These are phyloP conservation scores for Leptothorax acervorum DNA, from an alignment of 2,888 invertebrate species.

Conservation along the genomic window DNA sequence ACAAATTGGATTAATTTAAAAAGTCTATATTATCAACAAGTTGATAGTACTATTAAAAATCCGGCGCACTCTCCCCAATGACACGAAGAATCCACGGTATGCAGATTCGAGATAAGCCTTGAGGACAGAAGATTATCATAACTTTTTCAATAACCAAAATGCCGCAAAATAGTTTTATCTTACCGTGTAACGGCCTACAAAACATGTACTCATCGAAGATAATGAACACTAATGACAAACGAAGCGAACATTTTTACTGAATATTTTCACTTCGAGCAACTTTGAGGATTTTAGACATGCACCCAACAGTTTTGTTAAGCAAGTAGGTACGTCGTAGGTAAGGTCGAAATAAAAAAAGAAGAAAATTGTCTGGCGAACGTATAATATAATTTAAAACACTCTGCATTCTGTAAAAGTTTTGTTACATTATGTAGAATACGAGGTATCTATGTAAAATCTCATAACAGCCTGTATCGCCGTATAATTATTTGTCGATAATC, in stretches of 20 bases:
- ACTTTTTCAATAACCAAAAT: conserved; percentile 34
- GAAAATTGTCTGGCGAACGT: not conserved
- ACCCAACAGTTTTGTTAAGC: not conserved
- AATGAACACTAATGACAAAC: conserved; percentile 7
- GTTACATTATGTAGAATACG: not conserved
- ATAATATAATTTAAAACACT: conserved; percentile 4
- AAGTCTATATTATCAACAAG: not conserved
- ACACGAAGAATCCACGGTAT: not conserved
- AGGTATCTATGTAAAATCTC: not conserved
- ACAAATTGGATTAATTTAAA: not conserved
- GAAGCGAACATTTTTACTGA: not conserved
- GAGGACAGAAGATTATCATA: not conserved
- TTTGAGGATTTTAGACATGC: not conserved
- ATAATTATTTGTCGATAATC: conserved; percentile 23
- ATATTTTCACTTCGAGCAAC: not conserved
- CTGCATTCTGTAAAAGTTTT: not conserved
- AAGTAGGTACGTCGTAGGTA: not conserved
- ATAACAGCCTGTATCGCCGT: conserved; percentile 20
- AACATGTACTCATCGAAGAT: conserved; percentile 19
- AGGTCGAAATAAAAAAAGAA: not conserved
- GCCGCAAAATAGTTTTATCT: conserved; percentile 39
- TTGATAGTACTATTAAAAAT: not conserved
- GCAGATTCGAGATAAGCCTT: not conserved
- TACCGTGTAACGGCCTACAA: conserved; percentile 52
- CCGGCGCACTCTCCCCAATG: not conserved